phyloP scores from a whole-genome alignment of 1,140 invertebrate species.

The Drosophila parvula region DNA sequence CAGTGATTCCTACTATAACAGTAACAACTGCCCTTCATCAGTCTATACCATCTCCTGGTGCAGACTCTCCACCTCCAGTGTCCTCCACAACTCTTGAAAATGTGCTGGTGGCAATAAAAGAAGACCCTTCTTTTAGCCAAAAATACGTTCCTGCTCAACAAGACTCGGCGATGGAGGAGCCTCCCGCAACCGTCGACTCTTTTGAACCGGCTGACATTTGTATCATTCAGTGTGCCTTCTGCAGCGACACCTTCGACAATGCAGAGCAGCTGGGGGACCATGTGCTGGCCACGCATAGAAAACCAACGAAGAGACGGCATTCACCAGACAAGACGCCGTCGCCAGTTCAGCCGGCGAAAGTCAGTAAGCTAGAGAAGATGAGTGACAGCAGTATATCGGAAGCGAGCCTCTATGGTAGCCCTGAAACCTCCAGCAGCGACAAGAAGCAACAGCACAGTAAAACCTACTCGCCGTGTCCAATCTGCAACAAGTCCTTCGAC shows the following conservation, averaged over 20 bases:
- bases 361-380: not conserved
- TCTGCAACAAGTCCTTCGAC: constrained; percentile 64
- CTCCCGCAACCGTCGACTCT: too few relatives aligned
- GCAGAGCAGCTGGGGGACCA: constrained; percentile 39
- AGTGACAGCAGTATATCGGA: not conserved
- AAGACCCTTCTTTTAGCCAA: not conserved
- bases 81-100: not conserved
- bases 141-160: not conserved
- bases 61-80: too few relatives aligned
- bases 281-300: constrained; percentile 45
- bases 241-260: constrained; percentile 43
- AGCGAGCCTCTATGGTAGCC: not conserved
- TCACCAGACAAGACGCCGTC: constrained; percentile 2
- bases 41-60: too few relatives aligned
- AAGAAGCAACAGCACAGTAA: not conserved
- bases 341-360: not conserved
- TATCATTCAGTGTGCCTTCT: constrained; percentile 56
- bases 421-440: not conserved
- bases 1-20: not conserved
- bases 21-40: not conserved
- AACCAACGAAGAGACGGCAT: not conserved
- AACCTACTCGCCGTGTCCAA: constrained; percentile 40
- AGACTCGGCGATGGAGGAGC: not conserved
- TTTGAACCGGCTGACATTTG: not conserved
- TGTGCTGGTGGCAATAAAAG: not conserved